phyloP scores from a whole-genome alignment of 2,797 vertebrate species.

The Odontamblyopus rebecca region DNA sequence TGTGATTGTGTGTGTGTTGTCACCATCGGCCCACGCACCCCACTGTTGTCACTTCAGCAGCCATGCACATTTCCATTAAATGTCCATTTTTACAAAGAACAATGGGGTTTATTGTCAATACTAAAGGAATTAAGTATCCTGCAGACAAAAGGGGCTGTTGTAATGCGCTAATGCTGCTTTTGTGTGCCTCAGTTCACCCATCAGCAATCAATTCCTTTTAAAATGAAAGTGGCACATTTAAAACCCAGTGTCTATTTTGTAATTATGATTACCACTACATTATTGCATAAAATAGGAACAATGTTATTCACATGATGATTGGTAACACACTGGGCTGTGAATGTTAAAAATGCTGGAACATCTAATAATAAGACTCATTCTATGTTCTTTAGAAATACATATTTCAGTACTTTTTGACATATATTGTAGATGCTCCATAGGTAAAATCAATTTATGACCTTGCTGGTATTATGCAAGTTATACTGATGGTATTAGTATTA shows the following conservation, averaged over 20 bases:
- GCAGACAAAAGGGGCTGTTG: constrained; percentile 11
- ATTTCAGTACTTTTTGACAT: neutral
- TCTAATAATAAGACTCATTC: neutral
- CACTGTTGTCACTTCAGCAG: constrained; percentile 24
- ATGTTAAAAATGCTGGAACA: neutral
- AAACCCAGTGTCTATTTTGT: constrained; percentile 2
- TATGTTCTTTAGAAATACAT: neutral
- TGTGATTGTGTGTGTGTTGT: constrained; percentile 24
- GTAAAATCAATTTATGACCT: neutral
- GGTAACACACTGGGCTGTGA: neutral
- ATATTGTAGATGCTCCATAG: neutral
- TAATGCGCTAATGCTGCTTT: constrained; percentile 10
- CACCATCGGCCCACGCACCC: constrained; percentile 29
- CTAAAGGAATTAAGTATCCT: constrained; percentile 5
- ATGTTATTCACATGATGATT: constrained; percentile 15
- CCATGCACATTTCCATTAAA: constrained; percentile 13
- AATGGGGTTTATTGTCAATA: constrained; percentile 7
- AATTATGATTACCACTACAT: constrained; percentile 9
- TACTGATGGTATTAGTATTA: too few relatives aligned
- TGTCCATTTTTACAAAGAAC: neutral
- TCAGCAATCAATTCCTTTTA: constrained; percentile 20
- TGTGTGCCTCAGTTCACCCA: constrained; percentile 19
- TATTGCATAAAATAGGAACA: constrained; percentile 13
- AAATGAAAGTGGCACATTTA: constrained; percentile 18
- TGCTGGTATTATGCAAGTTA: neutral